Conservation (phyloP, 2,797 vertebrate species). For the Coracias cyanogaster region DNA sequence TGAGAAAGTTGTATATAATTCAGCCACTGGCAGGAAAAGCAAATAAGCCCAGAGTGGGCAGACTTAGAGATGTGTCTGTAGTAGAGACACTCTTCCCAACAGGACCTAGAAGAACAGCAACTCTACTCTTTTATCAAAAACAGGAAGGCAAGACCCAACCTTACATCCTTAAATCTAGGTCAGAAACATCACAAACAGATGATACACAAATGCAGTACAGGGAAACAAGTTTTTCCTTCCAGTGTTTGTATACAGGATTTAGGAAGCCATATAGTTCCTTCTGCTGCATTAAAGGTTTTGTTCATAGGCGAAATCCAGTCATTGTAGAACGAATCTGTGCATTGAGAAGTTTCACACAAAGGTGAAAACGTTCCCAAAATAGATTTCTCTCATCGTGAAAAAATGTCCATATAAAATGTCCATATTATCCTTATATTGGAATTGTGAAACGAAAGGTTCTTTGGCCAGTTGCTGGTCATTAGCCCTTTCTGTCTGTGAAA, state of each 20-base stretch:
- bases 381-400: too few species aligned
- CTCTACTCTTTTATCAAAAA: not conserved
- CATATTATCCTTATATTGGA: too few species aligned
- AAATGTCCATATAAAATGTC: too few species aligned
- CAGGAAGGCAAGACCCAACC: not conserved
- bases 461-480: too few species aligned
- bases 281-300: not conserved
- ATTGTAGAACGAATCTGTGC: too few species aligned
- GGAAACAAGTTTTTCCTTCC: not conserved
- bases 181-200: not conserved
- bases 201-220: not conserved
- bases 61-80: not conserved
- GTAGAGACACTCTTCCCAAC: not conserved
- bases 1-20: not conserved
- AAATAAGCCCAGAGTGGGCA: not conserved
- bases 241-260: not conserved
- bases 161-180: not conserved
- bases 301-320: too few species aligned
- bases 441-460: too few species aligned
- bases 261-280: not conserved
- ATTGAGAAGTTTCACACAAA: too few species aligned
- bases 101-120: not conserved
- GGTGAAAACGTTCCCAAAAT: too few species aligned
- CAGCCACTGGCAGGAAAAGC: constrained; percentile 26
- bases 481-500: too few species aligned